Base-by-base conservation (phyloP, 2,797 vertebrate genomes). In the Lepus townsendii region DNA sequence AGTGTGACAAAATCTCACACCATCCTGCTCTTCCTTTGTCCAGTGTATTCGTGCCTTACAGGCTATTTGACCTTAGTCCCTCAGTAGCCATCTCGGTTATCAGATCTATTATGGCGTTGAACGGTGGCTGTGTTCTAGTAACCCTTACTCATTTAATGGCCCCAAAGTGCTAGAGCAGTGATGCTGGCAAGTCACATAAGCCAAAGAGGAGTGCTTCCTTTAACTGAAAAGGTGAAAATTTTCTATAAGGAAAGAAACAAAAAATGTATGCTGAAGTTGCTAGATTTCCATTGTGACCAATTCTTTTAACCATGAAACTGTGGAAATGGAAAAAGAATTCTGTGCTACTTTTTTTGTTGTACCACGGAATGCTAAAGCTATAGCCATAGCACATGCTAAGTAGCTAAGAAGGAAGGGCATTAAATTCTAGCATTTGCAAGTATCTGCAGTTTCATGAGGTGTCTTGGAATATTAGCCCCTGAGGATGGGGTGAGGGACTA, bases 61-160 rank as follows among this genome's bases (percentile, higher is more conserved):
- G 42, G 42, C 42, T 47, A 47, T 47, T 26, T 50, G 69, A 22
- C 52, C 62, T 65, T n/a, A 66, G 62, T 68, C 38, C 38, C 13
- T 68, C 42, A 52, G 32, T 27, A 66, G 38, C 60, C 20, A 4
- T 20, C 54, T 52, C 52, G 72, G 27, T 47, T 71, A 68, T 84
- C 35, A 85, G 72, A 57, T 57, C 30, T 20, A 26, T 11, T 30
- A 26, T 30, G 50, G 9, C 68, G 32, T 71, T 38, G 62, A 32
- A 78, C 47, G 78, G 65, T 85, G 30, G n/a, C 72, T 63, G 26
- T 78, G 20, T 75, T 69, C 38, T 50, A 42, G 27, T 66, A 84
- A 27, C 32, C 79, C 76, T n/a, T 38, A 89, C 71, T 94, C 63
- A 72, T 73, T 62, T 72, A 90, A 78, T 32, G 26, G 65, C 42